Percentiles rank a stretch among this genome's conserved stretches.
Evolutionary conservation across 2,888 invertebrate species (phyloP).

Genomic region (Orchestes rusci): DNA sequence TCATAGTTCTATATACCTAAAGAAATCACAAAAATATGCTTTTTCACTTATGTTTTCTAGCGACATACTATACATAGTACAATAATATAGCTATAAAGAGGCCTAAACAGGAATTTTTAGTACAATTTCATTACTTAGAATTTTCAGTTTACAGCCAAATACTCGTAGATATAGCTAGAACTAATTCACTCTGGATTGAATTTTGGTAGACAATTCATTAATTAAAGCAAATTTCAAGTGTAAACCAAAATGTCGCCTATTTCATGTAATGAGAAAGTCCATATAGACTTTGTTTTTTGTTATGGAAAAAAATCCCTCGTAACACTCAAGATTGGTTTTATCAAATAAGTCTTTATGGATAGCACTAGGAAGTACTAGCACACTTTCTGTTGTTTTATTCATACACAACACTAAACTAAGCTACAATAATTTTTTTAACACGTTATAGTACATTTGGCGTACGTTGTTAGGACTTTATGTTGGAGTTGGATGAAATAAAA

Average conservation of each 20-base stretch:
- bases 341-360: conserved; percentile 17
- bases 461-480: conserved; percentile 30
- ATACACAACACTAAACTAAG: conserved; percentile 40
- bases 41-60: conserved; percentile 20
- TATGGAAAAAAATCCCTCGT: too few species aligned
- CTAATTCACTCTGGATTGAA: too few species aligned
- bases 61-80: conserved; percentile 18
- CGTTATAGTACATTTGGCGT: conserved; percentile 46
- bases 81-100: conserved; percentile 16
- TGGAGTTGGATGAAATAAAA: too few species aligned
- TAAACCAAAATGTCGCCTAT: too few species aligned
- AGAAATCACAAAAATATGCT: conserved; percentile 49
- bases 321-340: too few species aligned
- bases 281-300: too few species aligned
- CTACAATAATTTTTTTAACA: conserved; percentile 35
- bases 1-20: conserved; percentile 37
- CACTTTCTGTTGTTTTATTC: conserved; percentile 35
- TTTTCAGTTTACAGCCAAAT: conserved; percentile 22
- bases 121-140: conserved; percentile 16
- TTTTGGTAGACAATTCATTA: too few species aligned
- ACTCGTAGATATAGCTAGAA: too few species aligned
- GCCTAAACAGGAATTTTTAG: conserved; percentile 17
- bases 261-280: too few species aligned
- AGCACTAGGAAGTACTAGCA: conserved; percentile 8
- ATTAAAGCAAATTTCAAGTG: too few species aligned